phyloP scores from a whole-genome alignment of 1,140 invertebrate genomes.

The Venturia canescens region DNA sequence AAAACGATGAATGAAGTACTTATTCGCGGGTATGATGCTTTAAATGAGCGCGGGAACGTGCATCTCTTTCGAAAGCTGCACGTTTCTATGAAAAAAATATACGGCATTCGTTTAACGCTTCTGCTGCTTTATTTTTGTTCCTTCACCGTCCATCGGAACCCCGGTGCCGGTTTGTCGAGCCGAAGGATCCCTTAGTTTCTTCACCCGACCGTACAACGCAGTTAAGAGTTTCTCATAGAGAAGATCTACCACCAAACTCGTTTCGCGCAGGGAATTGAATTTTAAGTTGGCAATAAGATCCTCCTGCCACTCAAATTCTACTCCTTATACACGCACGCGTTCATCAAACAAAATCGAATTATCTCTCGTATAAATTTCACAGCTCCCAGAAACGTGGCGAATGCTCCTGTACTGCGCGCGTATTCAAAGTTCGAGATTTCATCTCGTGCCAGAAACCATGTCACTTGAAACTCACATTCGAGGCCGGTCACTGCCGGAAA shows the following conservation, averaged over 20 bases:
- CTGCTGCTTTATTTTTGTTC: too few relatives aligned
- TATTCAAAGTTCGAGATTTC: conserved; percentile 7
- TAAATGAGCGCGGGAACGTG: too few relatives aligned
- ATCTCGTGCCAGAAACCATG: conserved; percentile 12
- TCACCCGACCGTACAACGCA: too few relatives aligned
- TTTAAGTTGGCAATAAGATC: background rate
- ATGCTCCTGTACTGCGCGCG: background rate
- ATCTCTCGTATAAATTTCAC: background rate
- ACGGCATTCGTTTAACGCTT: too few relatives aligned
- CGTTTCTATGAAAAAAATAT: too few relatives aligned
- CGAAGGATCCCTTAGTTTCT: too few relatives aligned
- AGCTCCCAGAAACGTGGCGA: background rate
- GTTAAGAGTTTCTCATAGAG: too few relatives aligned
- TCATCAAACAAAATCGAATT: background rate
- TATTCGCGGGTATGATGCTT: conserved; percentile 15
- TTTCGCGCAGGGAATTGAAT: background rate
- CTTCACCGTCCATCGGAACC: too few relatives aligned
- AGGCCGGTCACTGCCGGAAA: background rate
- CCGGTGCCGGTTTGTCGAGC: too few relatives aligned
- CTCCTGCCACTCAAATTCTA: background rate
- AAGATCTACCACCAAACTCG: background rate
- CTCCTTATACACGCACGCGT: background rate
- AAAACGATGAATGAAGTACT: conserved; percentile 29
- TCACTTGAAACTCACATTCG: conserved; percentile 7
- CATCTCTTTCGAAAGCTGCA: too few relatives aligned